Evolutionary conservation across 2,797 vertebrate genomes (phyloP), one percentile per base, ranked within the genome.

Genomic region (Vireo griseus): DNA sequence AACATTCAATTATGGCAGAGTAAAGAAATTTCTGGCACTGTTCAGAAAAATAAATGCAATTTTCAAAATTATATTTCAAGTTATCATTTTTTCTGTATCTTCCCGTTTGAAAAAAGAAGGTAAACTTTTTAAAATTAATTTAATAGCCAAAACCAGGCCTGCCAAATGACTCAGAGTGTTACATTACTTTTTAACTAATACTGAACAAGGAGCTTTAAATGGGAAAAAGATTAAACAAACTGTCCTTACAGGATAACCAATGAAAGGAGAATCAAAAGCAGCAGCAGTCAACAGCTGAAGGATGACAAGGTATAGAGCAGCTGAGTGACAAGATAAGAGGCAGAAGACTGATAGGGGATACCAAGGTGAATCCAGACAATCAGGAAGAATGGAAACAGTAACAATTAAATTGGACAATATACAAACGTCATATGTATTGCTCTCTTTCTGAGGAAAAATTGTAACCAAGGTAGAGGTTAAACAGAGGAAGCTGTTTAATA

Each of bases 31-130:
- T 35, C 35, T 35, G 35, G 35, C 37, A 82, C 17, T 50, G 19
- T 16, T 63, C n/a, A 79, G 45, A 82, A 92, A 91, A 91, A 82
- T 13, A 79, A 81, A 90, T 8, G 7, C 15, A 63, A 55, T 69
- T 73, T 90, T 73, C 39, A 8, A 93, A 91, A 59, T 15, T 8
- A 5, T 25, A 20, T 63, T 92, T 86, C 28, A 82, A 39, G 50
- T 14, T 57, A 69, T 16, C 2, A 20, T 31, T 93, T 63, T 88
- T 75, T 55, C 35, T 54, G 3, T 47, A 79, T 71, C 20, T 59
- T 82, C 35, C 18, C 14, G 39, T 4, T 2, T 29, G 16, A 1
- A 51, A 13, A 24, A 44, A 22, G 21, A 13, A 13, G 1, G 1
- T 15, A 73, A 55, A 3, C 1, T 10, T 42, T 72, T 5, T 14